A percentile compares a stretch with the other conserved stretches of the same genome.
phyloP scores from a whole-genome alignment of 2,888 invertebrate species.

The Brassicogethes aeneus region DNA sequence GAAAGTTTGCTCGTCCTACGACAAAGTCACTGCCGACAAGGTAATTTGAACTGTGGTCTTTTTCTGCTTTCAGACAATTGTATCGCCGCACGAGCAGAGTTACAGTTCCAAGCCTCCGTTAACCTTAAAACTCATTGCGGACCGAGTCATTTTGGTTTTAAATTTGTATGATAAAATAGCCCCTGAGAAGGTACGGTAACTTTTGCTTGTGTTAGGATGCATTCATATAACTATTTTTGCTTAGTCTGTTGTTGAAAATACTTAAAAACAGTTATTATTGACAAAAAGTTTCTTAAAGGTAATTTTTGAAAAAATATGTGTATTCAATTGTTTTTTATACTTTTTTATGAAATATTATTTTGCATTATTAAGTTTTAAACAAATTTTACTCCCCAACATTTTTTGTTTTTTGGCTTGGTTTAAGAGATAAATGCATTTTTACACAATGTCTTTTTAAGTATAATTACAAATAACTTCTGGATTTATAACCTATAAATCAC shows the following conservation, averaged over 20 bases:
- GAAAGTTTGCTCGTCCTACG: constrained; percentile 79
- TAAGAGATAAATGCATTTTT: not conserved
- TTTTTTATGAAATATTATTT: no score
- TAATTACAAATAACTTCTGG: no score
- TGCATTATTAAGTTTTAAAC: no score
- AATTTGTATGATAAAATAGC: constrained; percentile 97
- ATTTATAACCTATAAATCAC: no score
- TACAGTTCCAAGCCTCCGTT: constrained; percentile 71
- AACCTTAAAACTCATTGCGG: constrained; percentile 71
- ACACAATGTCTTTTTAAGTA: no score
- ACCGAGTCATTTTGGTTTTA: constrained; percentile 89
- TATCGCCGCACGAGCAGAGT: constrained; percentile 56
- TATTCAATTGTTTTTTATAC: no score
- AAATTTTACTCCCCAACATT: no score
- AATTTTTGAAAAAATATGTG: no score
- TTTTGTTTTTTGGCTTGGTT: constrained; percentile 5
- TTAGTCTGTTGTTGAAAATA: no score
- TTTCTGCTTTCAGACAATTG: constrained; percentile 51
- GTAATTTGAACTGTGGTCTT: constrained; percentile 48
- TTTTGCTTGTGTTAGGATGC: constrained; percentile 25
- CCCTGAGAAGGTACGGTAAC: constrained; percentile 75
- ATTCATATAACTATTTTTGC: not conserved
- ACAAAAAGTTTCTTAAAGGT: no score
- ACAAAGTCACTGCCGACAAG: constrained; percentile 82
- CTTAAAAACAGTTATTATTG: no score